These are phyloP conservation scores for Pongo pygmaeus DNA, from an alignment of 2,113 vertebrate species.

Conservation along the genomic window DNA sequence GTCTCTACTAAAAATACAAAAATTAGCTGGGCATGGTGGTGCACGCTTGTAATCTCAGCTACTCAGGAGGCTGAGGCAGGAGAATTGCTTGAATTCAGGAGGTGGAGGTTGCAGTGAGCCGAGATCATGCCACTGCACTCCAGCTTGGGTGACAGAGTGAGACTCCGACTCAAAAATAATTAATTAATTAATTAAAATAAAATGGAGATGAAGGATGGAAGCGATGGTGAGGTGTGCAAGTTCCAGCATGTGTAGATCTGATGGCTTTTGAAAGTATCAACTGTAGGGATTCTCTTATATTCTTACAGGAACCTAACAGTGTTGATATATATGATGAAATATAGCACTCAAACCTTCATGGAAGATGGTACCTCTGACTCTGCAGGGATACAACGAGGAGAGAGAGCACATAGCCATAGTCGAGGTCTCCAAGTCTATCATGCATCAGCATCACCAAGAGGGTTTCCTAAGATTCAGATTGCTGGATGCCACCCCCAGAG, in stretches of 20 bases:
- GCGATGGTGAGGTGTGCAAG: neutral
- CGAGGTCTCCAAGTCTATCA: neutral
- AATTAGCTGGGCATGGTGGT: too few relatives aligned
- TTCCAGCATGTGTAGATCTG: neutral
- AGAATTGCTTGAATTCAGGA: too few relatives aligned
- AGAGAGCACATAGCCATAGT: rapidly evolving
- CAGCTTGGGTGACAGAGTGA: too few relatives aligned
- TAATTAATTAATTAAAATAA: neutral
- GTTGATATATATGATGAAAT: neutral
- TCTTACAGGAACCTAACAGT: neutral
- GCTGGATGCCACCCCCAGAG: neutral
- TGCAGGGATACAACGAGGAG: neutral
- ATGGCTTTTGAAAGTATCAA: neutral
- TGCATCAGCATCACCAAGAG: rapidly evolving
- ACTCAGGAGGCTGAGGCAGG: too few relatives aligned
- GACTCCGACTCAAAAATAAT: too few relatives aligned
- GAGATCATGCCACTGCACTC: too few relatives aligned
- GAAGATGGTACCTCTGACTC: neutral
- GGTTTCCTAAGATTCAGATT: neutral
- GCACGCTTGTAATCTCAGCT: too few relatives aligned
- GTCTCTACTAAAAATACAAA: too few relatives aligned
- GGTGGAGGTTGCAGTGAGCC: too few relatives aligned
- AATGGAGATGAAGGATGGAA: neutral
- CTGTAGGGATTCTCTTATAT: neutral
- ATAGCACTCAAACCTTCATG: neutral